Conservation (phyloP, 2,888 invertebrate genomes). For the Phyllotreta striolata region DNA sequence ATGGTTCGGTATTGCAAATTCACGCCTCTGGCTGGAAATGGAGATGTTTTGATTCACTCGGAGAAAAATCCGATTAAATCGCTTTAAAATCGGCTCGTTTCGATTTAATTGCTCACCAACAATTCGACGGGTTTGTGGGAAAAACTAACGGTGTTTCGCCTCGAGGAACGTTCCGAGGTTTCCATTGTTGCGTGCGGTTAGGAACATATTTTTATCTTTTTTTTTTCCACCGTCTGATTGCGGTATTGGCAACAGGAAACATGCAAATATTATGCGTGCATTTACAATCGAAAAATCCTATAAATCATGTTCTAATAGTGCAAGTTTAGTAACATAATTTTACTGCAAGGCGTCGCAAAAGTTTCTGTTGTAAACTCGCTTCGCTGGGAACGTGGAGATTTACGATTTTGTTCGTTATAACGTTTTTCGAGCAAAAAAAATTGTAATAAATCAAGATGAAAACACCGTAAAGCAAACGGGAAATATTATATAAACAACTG, state of each 20-base stretch:
- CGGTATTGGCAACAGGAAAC: not conserved
- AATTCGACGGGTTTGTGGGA: slow-evolving; percentile 23
- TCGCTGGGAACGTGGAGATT: not conserved
- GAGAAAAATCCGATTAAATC: slow-evolving; percentile 24
- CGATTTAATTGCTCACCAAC: slow-evolving; percentile 15
- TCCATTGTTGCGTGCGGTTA: slow-evolving; percentile 19
- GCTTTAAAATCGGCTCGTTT: slow-evolving; percentile 18
- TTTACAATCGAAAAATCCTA: too few relatives aligned
- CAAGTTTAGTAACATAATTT: too few relatives aligned
- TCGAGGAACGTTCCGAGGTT: slow-evolving; percentile 23
- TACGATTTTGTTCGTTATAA: slow-evolving; percentile 7
- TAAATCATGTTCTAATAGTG: too few relatives aligned
- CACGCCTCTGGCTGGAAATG: slow-evolving; percentile 1
- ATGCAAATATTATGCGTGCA: too few relatives aligned
- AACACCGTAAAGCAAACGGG: slow-evolving; percentile 12
- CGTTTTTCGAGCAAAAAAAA: slow-evolving; percentile 8
- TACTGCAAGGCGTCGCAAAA: too few relatives aligned
- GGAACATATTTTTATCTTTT: slow-evolving; percentile 7
- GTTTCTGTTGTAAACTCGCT: too few relatives aligned
- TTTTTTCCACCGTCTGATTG: slow-evolving; percentile 8
- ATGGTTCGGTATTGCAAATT: too few relatives aligned
- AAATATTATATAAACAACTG: slow-evolving; percentile 10
- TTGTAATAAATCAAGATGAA: slow-evolving; percentile 13
- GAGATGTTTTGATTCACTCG: slow-evolving; percentile 20
- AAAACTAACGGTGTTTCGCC: slow-evolving; percentile 26